Conservation (phyloP, 2,797 vertebrate genomes). For the Onychomys arenicola region DNA sequence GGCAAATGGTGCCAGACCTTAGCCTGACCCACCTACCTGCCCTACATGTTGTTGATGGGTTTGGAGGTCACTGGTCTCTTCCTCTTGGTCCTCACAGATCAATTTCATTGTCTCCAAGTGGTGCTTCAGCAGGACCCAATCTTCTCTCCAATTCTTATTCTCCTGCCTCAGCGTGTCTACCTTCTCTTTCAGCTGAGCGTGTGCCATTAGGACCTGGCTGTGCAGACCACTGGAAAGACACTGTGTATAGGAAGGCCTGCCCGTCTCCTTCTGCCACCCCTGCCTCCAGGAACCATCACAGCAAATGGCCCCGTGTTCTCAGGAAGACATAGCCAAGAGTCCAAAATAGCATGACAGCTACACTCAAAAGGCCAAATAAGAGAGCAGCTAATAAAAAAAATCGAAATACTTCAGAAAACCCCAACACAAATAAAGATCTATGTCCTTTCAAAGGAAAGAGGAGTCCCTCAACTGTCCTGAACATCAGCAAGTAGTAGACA, state of each 20-base stretch:
- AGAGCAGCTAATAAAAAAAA: not conserved
- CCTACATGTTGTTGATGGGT: constrained; percentile 95
- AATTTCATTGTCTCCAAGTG: constrained; percentile 95
- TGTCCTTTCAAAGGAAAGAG: not conserved
- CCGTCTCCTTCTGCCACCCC: not conserved
- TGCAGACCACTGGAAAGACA: constrained; percentile 90
- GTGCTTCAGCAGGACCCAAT: constrained; percentile 94
- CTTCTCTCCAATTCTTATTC: constrained; percentile 93
- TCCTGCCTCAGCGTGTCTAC: constrained; percentile 93
- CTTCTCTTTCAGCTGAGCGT: constrained; percentile 94
- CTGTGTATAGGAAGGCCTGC: not conserved
- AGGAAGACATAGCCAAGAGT: constrained; percentile 57
- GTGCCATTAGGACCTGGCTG: constrained; percentile 91
- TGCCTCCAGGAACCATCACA: constrained; percentile 65
- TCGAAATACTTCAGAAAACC: not conserved
- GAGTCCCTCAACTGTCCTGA: not conserved
- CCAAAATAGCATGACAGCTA: rapidly evolving
- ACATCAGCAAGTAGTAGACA: not conserved
- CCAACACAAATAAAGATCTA: not conserved
- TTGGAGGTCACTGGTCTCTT: constrained; percentile 93
- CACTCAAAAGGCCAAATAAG: not conserved
- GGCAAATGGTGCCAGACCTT: not conserved
- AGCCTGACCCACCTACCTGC: not conserved
- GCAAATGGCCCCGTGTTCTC: not conserved
- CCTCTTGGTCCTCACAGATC: constrained; percentile 91